These are phyloP conservation scores for Chydorus sphaericus DNA, from an alignment of 2,888 invertebrate species.

Conservation along the genomic window DNA sequence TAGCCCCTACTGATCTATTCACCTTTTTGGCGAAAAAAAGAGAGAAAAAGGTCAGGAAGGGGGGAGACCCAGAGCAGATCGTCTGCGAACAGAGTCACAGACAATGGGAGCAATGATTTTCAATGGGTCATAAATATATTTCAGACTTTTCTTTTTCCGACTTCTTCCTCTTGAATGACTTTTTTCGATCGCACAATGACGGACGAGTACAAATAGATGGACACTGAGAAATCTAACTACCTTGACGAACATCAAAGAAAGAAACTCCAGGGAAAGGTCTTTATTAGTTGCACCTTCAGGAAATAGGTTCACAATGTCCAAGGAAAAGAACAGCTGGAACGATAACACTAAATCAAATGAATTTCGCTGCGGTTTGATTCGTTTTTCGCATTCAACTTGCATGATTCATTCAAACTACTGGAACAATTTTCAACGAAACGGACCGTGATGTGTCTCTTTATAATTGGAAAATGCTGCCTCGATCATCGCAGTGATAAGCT, in stretches of 20 bases:
- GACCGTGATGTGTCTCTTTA: too few species aligned
- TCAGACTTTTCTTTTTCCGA: not conserved
- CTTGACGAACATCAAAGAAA: not conserved
- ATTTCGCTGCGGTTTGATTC: too few species aligned
- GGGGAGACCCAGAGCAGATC: not conserved
- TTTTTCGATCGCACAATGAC: not conserved
- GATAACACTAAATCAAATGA: too few species aligned
- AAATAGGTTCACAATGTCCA: too few species aligned
- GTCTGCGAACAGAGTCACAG: not conserved
- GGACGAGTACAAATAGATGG: not conserved
- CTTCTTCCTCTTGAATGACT: not conserved
- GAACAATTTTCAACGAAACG: too few species aligned
- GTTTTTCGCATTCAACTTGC: too few species aligned
- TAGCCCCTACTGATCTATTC: not conserved
- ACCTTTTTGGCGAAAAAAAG: not conserved
- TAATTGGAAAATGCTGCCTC: too few species aligned
- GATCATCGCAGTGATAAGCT: too few species aligned
- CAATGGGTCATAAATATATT: conserved; percentile 6
- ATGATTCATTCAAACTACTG: too few species aligned
- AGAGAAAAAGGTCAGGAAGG: not conserved
- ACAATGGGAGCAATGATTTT: not conserved
- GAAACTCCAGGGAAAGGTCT: not conserved
- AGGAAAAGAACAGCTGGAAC: too few species aligned
- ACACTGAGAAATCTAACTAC: not conserved
- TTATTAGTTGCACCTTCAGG: not conserved